Conservation (phyloP, 2,797 vertebrate species). For the Nasua narica region DNA sequence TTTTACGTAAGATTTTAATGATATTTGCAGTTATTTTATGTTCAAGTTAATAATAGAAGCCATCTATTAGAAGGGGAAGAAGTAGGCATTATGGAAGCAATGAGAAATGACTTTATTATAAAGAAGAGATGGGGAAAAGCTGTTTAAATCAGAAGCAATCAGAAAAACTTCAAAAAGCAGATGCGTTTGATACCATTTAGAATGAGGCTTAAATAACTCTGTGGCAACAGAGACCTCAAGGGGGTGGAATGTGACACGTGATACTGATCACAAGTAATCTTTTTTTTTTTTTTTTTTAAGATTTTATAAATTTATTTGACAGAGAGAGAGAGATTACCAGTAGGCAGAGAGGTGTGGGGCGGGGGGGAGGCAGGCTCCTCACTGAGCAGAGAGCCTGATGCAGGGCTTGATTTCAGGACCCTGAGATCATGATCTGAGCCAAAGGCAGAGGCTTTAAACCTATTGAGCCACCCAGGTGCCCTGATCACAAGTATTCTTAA, state of each 20-base stretch:
- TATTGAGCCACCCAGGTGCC: too few species aligned
- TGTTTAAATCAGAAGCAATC: neutral
- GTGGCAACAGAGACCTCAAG: neutral
- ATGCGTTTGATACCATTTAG: neutral
- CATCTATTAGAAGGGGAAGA: neutral
- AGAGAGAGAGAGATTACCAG: too few species aligned
- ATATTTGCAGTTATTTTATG: neutral
- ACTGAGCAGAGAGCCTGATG: too few species aligned
- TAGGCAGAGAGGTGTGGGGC: too few species aligned
- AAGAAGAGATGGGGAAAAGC: neutral
- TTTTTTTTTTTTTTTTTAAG: neutral
- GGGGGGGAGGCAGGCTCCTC: too few species aligned
- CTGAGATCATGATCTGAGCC: too few species aligned
- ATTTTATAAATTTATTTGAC: too few species aligned
- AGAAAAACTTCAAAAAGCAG: constrained; percentile 4
- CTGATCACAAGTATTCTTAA: too few species aligned
- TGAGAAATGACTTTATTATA: neutral
- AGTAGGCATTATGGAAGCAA: neutral
- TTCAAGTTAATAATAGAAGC: neutral
- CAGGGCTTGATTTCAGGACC: too few species aligned
- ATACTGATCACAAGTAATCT: neutral
- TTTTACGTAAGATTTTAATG: neutral
- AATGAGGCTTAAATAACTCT: neutral
- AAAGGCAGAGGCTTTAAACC: too few species aligned
- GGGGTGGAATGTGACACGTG: neutral